phyloP scores from a whole-genome alignment of 2,797 vertebrate species.

The Delichon dasypus region DNA sequence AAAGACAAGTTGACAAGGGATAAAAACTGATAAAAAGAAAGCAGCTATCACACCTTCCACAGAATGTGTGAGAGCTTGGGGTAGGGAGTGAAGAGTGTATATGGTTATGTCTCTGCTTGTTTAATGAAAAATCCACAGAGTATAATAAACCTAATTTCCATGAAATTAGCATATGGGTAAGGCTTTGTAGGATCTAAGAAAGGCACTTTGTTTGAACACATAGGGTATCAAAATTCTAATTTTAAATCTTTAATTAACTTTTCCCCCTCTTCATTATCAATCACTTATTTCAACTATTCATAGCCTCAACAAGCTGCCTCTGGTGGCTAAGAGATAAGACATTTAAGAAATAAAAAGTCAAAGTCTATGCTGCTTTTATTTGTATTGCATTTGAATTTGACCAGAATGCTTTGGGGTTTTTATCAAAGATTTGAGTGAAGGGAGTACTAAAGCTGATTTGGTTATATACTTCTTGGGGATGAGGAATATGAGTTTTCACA shows the following conservation, averaged over 20 bases:
- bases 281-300: constrained; percentile 52
- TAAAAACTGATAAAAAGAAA: constrained; percentile 38
- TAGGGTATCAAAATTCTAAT: constrained; percentile 58
- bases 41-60: constrained; percentile 57
- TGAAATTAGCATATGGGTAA: constrained; percentile 53
- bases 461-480: background rate
- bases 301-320: constrained; percentile 36
- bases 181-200: constrained; percentile 59
- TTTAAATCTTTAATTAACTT: constrained; percentile 71
- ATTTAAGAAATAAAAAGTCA: constrained; percentile 37
- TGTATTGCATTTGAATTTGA: constrained; percentile 31
- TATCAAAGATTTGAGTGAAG: constrained; percentile 9
- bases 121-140: constrained; percentile 52
- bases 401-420: constrained; percentile 16
- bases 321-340: constrained; percentile 60
- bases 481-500: background rate
- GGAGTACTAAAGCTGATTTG: background rate
- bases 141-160: constrained; percentile 65
- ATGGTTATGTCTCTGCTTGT: constrained; percentile 21
- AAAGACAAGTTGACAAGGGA: constrained; percentile 27
- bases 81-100: background rate
- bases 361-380: constrained; percentile 39
- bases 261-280: constrained; percentile 51
- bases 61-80: constrained; percentile 37
- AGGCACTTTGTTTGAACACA: constrained; percentile 64